Conservation (phyloP, 2,797 vertebrate genomes). For the Pteropus rufus region DNA sequence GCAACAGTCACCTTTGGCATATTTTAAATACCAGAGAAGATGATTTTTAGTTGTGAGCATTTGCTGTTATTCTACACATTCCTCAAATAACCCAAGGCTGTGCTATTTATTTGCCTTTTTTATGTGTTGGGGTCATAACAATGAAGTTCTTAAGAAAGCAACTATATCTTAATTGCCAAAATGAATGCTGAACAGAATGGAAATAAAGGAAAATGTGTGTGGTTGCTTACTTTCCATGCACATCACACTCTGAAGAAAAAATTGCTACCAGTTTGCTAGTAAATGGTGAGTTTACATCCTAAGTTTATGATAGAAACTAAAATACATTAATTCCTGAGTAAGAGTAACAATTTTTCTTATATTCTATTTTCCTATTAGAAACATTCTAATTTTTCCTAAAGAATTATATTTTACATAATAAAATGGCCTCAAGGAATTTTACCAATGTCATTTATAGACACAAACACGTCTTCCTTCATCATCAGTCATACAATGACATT, state of each 20-base stretch:
- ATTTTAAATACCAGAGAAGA: neutral
- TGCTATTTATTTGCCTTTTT: neutral
- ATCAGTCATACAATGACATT: slow-evolving; percentile 67
- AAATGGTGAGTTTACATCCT: neutral
- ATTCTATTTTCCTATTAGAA: neutral
- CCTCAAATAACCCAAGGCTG: neutral
- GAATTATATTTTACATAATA: slow-evolving; percentile 7
- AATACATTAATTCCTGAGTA: neutral
- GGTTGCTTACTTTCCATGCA: neutral
- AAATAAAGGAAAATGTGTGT: neutral
- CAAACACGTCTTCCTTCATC: slow-evolving; percentile 40
- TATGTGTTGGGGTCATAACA: neutral
- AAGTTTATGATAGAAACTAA: neutral
- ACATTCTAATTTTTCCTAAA: neutral
- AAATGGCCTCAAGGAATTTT: slow-evolving; percentile 49
- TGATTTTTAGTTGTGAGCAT: neutral
- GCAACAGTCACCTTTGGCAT: neutral
- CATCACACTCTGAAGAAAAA: neutral
- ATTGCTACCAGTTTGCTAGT: neutral
- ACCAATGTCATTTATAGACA: slow-evolving; percentile 53
- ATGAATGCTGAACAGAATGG: neutral
- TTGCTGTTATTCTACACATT: neutral
- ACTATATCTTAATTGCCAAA: neutral
- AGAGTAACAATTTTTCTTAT: neutral
- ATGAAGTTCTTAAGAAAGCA: neutral